A percentile compares a stretch with the other conserved stretches of the same genome.
These are phyloP conservation scores for Miniopterus natalensis DNA, from an alignment of 2,113 vertebrate genomes.

Conservation along the genomic window DNA sequence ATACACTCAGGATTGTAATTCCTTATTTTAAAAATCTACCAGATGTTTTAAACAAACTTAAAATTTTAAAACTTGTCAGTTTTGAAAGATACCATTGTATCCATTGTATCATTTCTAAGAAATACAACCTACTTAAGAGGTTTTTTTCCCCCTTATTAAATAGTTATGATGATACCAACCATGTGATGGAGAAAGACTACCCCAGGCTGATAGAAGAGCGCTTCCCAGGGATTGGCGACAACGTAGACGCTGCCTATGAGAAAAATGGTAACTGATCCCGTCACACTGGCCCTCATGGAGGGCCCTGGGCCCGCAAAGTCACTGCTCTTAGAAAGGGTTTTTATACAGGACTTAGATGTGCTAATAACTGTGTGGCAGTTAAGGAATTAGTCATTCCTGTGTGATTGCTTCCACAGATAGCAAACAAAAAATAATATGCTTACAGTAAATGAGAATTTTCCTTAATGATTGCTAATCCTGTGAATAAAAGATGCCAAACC, in stretches of 20 bases:
- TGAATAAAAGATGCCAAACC: neutral
- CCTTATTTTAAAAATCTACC: conserved; percentile 22
- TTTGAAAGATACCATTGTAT: neutral
- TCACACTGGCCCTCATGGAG: neutral
- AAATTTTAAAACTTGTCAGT: neutral
- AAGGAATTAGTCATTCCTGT: neutral
- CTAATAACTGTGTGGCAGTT: neutral
- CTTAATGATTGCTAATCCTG: conserved; percentile 15
- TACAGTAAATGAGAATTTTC: conserved; percentile 39
- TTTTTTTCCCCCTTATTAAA: conserved; percentile 62
- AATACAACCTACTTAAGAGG: neutral
- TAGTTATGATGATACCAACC: conserved; percentile 92
- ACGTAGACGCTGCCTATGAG: conserved; percentile 93
- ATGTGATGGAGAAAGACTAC: conserved; percentile 91
- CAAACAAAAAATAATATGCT: neutral
- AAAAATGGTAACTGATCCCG: conserved; percentile 89
- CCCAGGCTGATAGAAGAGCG: conserved; percentile 92
- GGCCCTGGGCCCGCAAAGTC: neutral
- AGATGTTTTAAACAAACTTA: neutral
- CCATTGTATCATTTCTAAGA: neutral
- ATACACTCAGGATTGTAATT: neutral
- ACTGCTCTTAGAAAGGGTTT: neutral
- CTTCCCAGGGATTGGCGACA: conserved; percentile 94
- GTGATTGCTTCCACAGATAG: neutral
- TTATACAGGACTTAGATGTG: neutral